Evolutionary conservation across 2,888 invertebrate genomes (phyloP).

Genomic region (Seira sanloemensis): DNA sequence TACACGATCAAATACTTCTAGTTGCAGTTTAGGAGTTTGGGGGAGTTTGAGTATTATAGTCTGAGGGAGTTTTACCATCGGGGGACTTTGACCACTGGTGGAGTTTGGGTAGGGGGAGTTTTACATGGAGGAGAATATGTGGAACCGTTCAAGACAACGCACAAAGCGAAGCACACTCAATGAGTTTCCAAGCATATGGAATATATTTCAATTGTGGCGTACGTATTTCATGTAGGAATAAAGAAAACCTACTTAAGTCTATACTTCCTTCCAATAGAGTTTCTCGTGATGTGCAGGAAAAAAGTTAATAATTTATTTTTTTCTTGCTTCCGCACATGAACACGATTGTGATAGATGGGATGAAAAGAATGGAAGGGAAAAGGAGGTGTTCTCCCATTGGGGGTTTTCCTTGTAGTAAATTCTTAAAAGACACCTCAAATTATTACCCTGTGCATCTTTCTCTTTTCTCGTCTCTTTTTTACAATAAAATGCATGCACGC

Average conservation of each 20-base stretch:
- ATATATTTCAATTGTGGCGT: too few relatives aligned
- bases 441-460: constrained; percentile 56
- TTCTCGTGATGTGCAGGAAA: neutral
- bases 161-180: too few relatives aligned
- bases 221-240: neutral
- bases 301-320: constrained; percentile 34
- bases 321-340: neutral
- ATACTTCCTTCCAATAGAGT: neutral
- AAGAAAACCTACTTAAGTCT: neutral
- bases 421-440: constrained; percentile 61
- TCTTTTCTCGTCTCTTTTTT: neutral
- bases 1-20: too few relatives aligned
- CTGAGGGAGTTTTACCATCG: too few relatives aligned
- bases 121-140: too few relatives aligned
- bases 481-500: neutral
- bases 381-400: constrained; percentile 35
- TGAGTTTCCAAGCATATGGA: too few relatives aligned
- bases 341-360: constrained; percentile 18
- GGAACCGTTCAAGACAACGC: too few relatives aligned
- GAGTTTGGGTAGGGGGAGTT: too few relatives aligned
- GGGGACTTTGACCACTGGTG: too few relatives aligned
- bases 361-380: constrained; percentile 34
- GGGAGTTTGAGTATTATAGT: too few relatives aligned
- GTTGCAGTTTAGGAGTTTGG: too few relatives aligned
- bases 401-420: constrained; percentile 52